A percentile compares a stretch with the other conserved stretches of the same genome.
phyloP scores from a whole-genome alignment of 2,888 invertebrate genomes.

The Ametastegia equiseti region DNA sequence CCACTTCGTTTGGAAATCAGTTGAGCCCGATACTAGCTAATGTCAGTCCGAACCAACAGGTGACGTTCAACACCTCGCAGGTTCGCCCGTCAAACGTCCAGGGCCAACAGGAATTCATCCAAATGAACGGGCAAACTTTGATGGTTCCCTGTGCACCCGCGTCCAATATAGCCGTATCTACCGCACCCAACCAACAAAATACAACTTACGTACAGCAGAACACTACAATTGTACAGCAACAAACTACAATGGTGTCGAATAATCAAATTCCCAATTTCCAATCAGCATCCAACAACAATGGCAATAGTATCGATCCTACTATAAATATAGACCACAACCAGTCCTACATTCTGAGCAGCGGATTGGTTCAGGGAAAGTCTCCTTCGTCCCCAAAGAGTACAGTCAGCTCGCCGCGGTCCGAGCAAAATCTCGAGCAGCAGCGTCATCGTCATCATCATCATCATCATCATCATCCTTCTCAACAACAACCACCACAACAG shows the following conservation, averaged over 20 bases:
- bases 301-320: slow-evolving; percentile 73
- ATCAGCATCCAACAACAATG: slow-evolving; percentile 66
- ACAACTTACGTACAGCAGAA: slow-evolving; percentile 91
- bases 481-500: slow-evolving; percentile 66
- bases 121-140: slow-evolving; percentile 84
- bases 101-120: slow-evolving; percentile 84
- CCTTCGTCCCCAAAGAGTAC: slow-evolving; percentile 68
- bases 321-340: slow-evolving; percentile 81
- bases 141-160: slow-evolving; percentile 83
- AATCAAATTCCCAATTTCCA: slow-evolving; percentile 79
- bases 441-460: slow-evolving; percentile 57
- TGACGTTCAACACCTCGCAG: slow-evolving; percentile 80
- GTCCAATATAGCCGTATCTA: slow-evolving; percentile 79
- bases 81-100: slow-evolving; percentile 74
- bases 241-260: slow-evolving; percentile 87
- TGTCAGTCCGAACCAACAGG: slow-evolving; percentile 84
- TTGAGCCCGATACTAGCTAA: slow-evolving; percentile 88
- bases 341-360: slow-evolving; percentile 70
- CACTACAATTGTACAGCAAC: slow-evolving; percentile 90
- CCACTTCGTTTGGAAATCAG: slow-evolving; percentile 84
- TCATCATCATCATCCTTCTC: slow-evolving; percentile 68
- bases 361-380: slow-evolving; percentile 69
- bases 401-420: slow-evolving; percentile 67
- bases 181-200: slow-evolving; percentile 79
- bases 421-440: slow-evolving; percentile 71